These are phyloP conservation scores for Macrophya alboannulata DNA, from an alignment of 2,888 invertebrate genomes.

Conservation along the genomic window DNA sequence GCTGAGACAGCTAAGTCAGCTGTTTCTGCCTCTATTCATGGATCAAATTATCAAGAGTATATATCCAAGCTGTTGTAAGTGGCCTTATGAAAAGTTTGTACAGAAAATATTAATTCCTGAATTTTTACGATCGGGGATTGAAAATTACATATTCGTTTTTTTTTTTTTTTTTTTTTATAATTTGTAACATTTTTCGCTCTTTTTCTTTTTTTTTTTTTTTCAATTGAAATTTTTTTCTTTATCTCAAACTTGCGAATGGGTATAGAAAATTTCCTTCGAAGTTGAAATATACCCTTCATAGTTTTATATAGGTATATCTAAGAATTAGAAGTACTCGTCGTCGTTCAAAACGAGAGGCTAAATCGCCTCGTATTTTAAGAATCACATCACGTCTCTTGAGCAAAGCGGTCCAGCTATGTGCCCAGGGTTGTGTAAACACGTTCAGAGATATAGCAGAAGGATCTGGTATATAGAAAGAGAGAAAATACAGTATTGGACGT, in stretches of 20 bases:
- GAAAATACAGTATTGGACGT: not conserved
- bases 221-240: too few species aligned
- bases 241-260: not conserved
- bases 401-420: constrained; percentile 22
- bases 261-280: not conserved
- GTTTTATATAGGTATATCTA: not conserved
- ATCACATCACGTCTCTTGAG: constrained; percentile 25
- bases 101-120: not conserved
- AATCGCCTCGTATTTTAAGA: constrained; percentile 13
- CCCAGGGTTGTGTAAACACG: constrained; percentile 27
- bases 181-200: not conserved
- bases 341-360: not conserved
- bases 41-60: constrained; percentile 11
- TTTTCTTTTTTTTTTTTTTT: too few species aligned
- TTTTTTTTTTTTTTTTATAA: not conserved
- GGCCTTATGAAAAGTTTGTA: not conserved
- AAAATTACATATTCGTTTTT: not conserved
- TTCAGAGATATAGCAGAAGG: constrained; percentile 21
- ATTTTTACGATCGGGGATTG: not conserved
- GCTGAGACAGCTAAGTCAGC: not conserved
- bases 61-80: not conserved
- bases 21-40: not conserved
- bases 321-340: not conserved
- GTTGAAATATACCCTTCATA: not conserved
- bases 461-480: not conserved